Percentiles rank a stretch among this genome's conserved stretches.
These are phyloP conservation scores for Hyles vespertilio DNA, from an alignment of 1,140 invertebrate species.

Conservation along the genomic window DNA sequence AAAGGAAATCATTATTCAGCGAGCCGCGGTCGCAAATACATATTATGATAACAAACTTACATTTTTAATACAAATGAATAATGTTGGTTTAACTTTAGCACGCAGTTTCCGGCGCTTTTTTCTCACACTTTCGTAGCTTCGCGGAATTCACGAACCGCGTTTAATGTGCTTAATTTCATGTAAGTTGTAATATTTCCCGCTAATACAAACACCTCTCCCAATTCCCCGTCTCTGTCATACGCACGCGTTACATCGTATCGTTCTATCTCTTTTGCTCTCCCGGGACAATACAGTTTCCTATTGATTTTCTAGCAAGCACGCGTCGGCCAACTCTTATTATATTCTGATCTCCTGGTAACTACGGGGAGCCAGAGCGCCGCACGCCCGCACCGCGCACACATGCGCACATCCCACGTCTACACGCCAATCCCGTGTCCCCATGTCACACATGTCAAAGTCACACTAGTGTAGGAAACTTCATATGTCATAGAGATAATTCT, in stretches of 20 bases:
- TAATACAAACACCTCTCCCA: not conserved
- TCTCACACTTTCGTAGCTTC: too few species aligned
- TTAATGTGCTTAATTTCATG: too few species aligned
- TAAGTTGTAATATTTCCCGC: too few species aligned
- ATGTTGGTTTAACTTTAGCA: too few species aligned
- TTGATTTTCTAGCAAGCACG: conserved; percentile 18
- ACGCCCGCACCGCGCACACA: conserved; percentile 67
- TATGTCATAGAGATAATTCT: too few species aligned
- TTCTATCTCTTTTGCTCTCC: conserved; percentile 1
- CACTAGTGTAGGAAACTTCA: too few species aligned
- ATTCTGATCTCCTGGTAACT: conserved; percentile 58
- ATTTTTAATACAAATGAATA: too few species aligned
- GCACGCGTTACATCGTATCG: not conserved
- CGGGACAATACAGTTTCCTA: conserved; percentile 20
- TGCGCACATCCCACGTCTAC: conserved; percentile 41
- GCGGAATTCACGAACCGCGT: too few species aligned
- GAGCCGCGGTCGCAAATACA: not conserved
- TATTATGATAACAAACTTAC: too few species aligned
- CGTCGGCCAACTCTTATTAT: conserved; percentile 15
- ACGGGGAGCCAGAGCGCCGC: conserved; percentile 57
- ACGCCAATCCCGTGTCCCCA: conserved; percentile 35
- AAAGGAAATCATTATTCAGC: conserved; percentile 7
- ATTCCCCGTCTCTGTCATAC: not conserved
- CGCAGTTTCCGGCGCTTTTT: too few species aligned
- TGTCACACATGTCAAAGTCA: conserved; percentile 2